Percentiles rank a stretch among this genome's conserved stretches.
Conservation (phyloP, 2,888 invertebrate species). For the Tipula confusa region DNA sequence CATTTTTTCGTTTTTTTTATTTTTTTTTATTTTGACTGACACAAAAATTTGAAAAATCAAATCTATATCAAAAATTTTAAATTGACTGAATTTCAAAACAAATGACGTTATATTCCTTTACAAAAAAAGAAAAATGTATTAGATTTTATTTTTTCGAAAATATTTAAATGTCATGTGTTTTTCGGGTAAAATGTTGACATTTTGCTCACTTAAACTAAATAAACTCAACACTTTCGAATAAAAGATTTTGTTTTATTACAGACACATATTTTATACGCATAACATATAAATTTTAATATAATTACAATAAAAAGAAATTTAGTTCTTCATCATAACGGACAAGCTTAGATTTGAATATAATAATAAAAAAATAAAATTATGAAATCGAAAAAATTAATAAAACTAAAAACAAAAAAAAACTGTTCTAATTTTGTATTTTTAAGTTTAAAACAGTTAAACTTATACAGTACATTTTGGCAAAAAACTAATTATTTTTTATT, state of each 20-base stretch:
- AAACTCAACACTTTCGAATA: neutral
- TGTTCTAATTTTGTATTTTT: neutral
- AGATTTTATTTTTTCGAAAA: neutral
- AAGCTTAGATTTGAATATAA: neutral
- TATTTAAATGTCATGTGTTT: too few relatives aligned
- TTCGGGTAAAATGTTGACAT: too few relatives aligned
- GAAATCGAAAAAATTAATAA: neutral
- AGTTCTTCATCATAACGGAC: conserved; percentile 6
- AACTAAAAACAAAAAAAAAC: too few relatives aligned
- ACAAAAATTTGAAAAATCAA: too few relatives aligned
- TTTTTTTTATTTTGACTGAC: too few relatives aligned
- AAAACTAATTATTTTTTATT: conserved; percentile 12
- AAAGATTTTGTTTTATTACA: neutral
- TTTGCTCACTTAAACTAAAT: neutral
- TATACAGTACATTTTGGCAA: neutral
- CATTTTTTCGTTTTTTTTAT: too few relatives aligned
- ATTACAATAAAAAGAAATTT: neutral
- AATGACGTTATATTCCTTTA: too few relatives aligned
- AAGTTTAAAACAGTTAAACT: neutral
- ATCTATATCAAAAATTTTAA: too few relatives aligned
- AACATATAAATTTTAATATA: neutral
- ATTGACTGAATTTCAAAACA: too few relatives aligned
- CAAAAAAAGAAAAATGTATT: neutral
- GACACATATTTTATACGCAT: neutral
- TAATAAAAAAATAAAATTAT: neutral